A percentile compares a stretch with the other conserved stretches of the same genome.
phyloP scores from a whole-genome alignment of 1,140 invertebrate genomes.

The Drosophila eugracilis region DNA sequence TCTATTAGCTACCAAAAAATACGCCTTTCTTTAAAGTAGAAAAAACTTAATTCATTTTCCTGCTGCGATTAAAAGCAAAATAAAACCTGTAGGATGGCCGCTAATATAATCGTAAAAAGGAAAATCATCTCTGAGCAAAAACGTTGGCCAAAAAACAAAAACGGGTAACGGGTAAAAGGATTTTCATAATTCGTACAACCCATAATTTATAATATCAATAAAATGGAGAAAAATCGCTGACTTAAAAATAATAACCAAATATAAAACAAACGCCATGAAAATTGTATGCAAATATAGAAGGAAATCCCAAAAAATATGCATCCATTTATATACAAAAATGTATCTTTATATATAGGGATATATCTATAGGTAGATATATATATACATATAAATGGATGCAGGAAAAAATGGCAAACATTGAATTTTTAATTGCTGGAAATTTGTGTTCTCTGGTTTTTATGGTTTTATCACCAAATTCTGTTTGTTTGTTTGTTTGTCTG shows the following conservation, averaged over 20 bases:
- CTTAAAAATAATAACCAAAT: conserved; percentile 45
- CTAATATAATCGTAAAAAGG: too few relatives aligned
- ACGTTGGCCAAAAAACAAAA: background rate
- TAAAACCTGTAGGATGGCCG: background rate
- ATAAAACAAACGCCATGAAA: conserved; percentile 50
- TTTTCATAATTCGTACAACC: conserved; percentile 58
- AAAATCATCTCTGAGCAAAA: too few relatives aligned
- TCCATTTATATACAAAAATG: background rate
- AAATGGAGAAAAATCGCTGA: conserved; percentile 35
- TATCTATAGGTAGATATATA: background rate
- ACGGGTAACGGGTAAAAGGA: conserved; percentile 17
- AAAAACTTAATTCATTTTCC: background rate
- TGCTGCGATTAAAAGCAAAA: conserved; percentile 12
- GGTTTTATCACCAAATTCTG: conserved; percentile 38
- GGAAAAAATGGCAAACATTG: conserved; percentile 67
- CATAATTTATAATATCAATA: conserved; percentile 79
- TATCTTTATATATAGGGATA: background rate
- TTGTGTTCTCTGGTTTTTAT: conserved; percentile 71
- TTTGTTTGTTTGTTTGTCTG: conserved; percentile 41
- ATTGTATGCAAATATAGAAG: conserved; percentile 26
- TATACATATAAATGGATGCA: conserved; percentile 7
- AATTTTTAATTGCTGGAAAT: conserved; percentile 80
- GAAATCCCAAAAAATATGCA: conserved; percentile 20
- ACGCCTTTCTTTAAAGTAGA: too few relatives aligned
- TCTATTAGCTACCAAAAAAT: too few relatives aligned